Base-by-base conservation (phyloP, 1,140 invertebrate species). In the Saccostrea echinata region DNA sequence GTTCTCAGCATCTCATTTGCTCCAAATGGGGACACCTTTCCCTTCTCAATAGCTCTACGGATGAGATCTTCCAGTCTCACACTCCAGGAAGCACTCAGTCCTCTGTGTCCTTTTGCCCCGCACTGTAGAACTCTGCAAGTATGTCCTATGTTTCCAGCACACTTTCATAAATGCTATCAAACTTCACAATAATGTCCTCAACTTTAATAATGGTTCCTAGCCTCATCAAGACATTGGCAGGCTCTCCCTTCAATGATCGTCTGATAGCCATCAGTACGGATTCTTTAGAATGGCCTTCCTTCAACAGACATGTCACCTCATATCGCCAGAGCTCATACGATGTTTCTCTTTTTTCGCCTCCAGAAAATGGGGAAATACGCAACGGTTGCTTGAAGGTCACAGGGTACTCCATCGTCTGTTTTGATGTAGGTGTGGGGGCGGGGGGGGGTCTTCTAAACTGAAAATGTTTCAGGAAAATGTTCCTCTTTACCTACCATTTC, bases 61-160 rank as follows among this genome's bases (percentile, higher is more conserved):
- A 90, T 53, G 18, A 90, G 35, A 64, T 88, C 89, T 55, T 90
- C 85, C n/a, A 88, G 51, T 16, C 87, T 52, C 57, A 84, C 86
- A 52, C 61, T 84, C 89, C 87, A 88, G 76, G 43, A 4, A 18
- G 87, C 68, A 21, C n/a, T n/a, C 81, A 82, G 55, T 88, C 71
- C 57, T 90, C 87, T n/a, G 52, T 57, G 11, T 84, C 82, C 27
- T 84, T 43, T 51, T 90, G 89, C 18, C 53, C 11, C 12, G 18
- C 53, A 55, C 53, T 55, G 11, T 55, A 55, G 11, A 16, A 16
- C 11, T 43, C 11, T 16, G 87, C 85, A 27, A 88, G 64, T 1
- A 90, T 43, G 11, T 21, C 55, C 53, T 90, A 82, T 16, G 57
- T 30, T 2, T 27, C 55, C 0, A 52, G 30, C 9, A 55, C 53